These are phyloP conservation scores for Stenotaenia linearis DNA, from an alignment of 2,888 invertebrate species.

Conservation along the genomic window DNA sequence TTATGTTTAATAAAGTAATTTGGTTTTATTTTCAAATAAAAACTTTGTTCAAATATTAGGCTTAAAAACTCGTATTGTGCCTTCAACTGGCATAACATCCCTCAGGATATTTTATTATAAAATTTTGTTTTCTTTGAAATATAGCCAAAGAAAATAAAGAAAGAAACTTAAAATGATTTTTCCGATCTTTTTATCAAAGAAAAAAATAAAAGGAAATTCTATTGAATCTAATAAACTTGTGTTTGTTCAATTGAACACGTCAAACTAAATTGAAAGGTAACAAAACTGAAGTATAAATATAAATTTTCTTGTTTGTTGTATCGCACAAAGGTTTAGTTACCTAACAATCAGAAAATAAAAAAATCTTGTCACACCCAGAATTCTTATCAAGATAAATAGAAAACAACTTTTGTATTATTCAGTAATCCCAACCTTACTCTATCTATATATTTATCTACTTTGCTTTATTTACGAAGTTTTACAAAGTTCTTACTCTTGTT, in stretches of 20 bases:
- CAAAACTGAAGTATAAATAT: not conserved
- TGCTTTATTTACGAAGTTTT: too few species aligned
- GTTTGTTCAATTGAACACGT: not conserved
- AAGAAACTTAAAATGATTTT: not conserved
- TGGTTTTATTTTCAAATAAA: not conserved
- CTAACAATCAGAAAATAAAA: too few species aligned
- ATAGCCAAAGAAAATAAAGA: not conserved
- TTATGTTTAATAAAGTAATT: not conserved
- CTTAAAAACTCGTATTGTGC: too few species aligned
- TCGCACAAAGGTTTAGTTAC: not conserved
- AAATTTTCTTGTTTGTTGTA: not conserved
- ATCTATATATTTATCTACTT: too few species aligned
- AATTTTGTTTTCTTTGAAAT: too few species aligned
- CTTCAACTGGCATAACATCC: too few species aligned
- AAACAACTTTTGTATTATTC: too few species aligned
- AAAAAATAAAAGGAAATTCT: not conserved
- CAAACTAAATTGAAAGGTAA: not conserved
- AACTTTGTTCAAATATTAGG: not conserved
- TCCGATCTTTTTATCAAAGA: not conserved
- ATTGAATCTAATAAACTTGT: not conserved
- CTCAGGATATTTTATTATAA: too few species aligned
- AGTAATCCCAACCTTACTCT: too few species aligned
- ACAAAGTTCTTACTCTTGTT: too few species aligned
- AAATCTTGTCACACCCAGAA: too few species aligned
- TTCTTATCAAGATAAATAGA: too few species aligned